Base-by-base conservation (phyloP, 2,888 invertebrate species). In the Cephus sareptanus region DNA sequence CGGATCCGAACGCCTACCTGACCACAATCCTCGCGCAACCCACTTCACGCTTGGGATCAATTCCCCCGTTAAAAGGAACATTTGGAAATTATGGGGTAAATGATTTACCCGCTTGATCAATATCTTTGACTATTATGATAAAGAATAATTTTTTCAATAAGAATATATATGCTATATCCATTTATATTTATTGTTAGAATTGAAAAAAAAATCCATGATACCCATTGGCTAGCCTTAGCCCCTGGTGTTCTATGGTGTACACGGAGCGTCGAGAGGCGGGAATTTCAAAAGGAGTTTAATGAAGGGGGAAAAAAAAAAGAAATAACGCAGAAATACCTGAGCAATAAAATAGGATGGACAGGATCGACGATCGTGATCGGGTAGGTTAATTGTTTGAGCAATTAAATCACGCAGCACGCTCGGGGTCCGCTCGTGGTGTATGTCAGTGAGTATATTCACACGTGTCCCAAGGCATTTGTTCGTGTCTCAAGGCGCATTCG, bases 401-500 rank as follows among this genome's bases (percentile, higher is more conserved):
- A 56, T 56, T 56, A 56, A 56, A 56, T 56, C 56, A 56, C 56
- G 56, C 56, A 56, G 56, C 9, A 23, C 23, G 56, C 56, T 56
- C 56, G 56, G 23, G 23, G 9, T 23, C 56, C 3, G 23, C 23
- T 56, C 56, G 23, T 23, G 23, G 56, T 56, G 9, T 56, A 56
- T 23, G 23, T 15, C 23, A 56, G 56, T 56, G 23, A 23, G 56
- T 56, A 56, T 56, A 56, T 23, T 56, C 56, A 56, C 56, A 56
- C 23, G 56, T 56, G 56, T 56, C 56, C 56, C 56, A 56, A 56
- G 56, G 56, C 56, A 23, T 56, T 56, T 56, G 56, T 15, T 56
- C 56, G 56, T 56, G 56, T 56, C 23, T 75, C 75, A 69, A 70
- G 76, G 79, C 79, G 76, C 75, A 80, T 79, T 56, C 34, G 74